A percentile compares a stretch with the other conserved stretches of the same genome.
Conservation (phyloP, 2,888 invertebrate species). For the Cyrtodaria siliqua region DNA sequence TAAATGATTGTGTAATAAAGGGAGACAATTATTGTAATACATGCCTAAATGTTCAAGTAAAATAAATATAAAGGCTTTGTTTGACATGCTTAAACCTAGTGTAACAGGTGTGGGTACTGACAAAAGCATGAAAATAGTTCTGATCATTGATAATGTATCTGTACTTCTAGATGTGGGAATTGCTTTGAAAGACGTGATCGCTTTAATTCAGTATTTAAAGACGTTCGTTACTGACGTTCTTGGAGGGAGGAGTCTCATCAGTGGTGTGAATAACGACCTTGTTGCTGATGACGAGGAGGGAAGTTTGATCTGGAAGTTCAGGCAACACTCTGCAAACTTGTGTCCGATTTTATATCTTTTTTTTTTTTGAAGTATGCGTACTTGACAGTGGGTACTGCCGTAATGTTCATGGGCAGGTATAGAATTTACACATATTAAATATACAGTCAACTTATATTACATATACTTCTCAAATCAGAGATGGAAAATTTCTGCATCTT, state of each 20-base stretch:
- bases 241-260: constrained; percentile 59
- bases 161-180: constrained; percentile 70
- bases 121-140: constrained; percentile 42
- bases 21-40: constrained; percentile 12
- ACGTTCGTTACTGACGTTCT: constrained; percentile 7
- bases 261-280: constrained; percentile 62
- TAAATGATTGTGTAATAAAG: constrained; percentile 16
- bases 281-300: constrained; percentile 70
- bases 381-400: constrained; percentile 82
- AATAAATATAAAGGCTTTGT: constrained; percentile 11
- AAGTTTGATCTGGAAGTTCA: constrained; percentile 63
- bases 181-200: constrained; percentile 52
- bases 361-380: constrained; percentile 74
- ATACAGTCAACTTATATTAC: no score
- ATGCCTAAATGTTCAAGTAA: constrained; percentile 6
- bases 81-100: neutral
- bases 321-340: constrained; percentile 71
- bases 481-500: no score
- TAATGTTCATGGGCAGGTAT: constrained; percentile 84
- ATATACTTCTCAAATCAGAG: no score
- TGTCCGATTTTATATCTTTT: no score
- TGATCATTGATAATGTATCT: constrained; percentile 77
- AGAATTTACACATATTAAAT: no score
- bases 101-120: constrained; percentile 2
- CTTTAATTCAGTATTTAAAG: constrained; percentile 68